Percentiles rank a stretch among this genome's conserved stretches.
These are phyloP conservation scores for Falcaria lacertinaria DNA, from an alignment of 2,888 invertebrate species.

Conservation along the genomic window DNA sequence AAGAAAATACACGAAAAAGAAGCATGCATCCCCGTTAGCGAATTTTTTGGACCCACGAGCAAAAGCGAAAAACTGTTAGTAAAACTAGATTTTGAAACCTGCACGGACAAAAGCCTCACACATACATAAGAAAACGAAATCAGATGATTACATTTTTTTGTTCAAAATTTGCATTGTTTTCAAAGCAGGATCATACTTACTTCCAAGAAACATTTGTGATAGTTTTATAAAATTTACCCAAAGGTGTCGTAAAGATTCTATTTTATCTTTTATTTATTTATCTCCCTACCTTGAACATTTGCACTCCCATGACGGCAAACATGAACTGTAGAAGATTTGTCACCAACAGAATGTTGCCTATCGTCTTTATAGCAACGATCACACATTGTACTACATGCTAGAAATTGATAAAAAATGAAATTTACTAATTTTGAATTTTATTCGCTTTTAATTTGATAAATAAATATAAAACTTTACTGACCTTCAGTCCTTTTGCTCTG, in stretches of 20 bases:
- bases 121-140: constrained; percentile 49
- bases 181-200: constrained; percentile 45
- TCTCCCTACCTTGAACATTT: constrained; percentile 98
- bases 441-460: constrained; percentile 5
- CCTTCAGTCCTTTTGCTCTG: constrained; percentile 99
- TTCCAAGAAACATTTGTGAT: constrained; percentile 23
- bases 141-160: constrained; percentile 35
- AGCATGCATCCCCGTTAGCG: constrained; percentile 45
- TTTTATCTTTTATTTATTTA: constrained; percentile 14
- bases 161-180: constrained; percentile 3
- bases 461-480: constrained; percentile 69
- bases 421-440: constrained; percentile 4
- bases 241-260: constrained; percentile 57
- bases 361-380: constrained; percentile 99
- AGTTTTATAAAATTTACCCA: constrained; percentile 52
- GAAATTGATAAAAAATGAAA: constrained; percentile 48
- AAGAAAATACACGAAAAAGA: constrained; percentile 36
- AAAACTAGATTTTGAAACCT: constrained; percentile 28
- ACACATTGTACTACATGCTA: constrained; percentile 99
- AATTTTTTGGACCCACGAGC: constrained; percentile 73
- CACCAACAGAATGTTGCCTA: constrained; percentile 99
- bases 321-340: constrained; percentile 99
- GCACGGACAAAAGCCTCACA: constrained; percentile 54
- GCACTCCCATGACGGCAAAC: constrained; percentile 99
- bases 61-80: constrained; percentile 54